Evolutionary conservation across 2,888 invertebrate genomes (phyloP).

Genomic region (Eupithecia dodoneata): DNA sequence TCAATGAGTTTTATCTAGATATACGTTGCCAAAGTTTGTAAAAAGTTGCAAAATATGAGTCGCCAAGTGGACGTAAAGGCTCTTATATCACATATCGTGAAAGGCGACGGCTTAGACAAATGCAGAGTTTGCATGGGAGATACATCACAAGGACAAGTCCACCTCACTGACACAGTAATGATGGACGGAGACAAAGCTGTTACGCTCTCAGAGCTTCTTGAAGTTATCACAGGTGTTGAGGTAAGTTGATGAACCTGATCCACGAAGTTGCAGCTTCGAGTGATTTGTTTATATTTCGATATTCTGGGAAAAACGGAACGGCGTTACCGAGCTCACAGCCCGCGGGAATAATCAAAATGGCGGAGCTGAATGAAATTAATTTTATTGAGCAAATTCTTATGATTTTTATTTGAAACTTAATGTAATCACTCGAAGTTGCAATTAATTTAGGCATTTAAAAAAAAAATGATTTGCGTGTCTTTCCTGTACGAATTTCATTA

Average conservation of each 20-base stretch:
- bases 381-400: slow-evolving; percentile 7
- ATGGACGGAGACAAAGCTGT: slow-evolving; percentile 74
- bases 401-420: no score
- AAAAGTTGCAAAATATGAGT: slow-evolving; percentile 56
- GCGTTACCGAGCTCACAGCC: slow-evolving; percentile 52
- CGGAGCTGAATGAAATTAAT: slow-evolving; percentile 35
- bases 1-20: slow-evolving; percentile 7
- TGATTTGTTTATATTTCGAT: slow-evolving; percentile 52
- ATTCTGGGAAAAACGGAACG: slow-evolving; percentile 80
- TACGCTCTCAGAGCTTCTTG: slow-evolving; percentile 72
- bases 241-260: slow-evolving; percentile 53
- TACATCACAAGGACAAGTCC: slow-evolving; percentile 76
- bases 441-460: neutral
- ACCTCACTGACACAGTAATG: slow-evolving; percentile 77
- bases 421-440: slow-evolving; percentile 39
- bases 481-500: neutral
- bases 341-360: slow-evolving; percentile 67
- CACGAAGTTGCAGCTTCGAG: slow-evolving; percentile 45
- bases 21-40: slow-evolving; percentile 12
- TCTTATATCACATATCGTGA: slow-evolving; percentile 75
- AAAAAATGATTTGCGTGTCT: neutral
- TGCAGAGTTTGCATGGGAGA: slow-evolving; percentile 80
- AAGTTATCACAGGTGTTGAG: slow-evolving; percentile 75
- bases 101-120: slow-evolving; percentile 74
- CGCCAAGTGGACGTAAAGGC: slow-evolving; percentile 76